phyloP scores from a whole-genome alignment of 2,888 invertebrate species.

The Coronaproctus castanopsis region DNA sequence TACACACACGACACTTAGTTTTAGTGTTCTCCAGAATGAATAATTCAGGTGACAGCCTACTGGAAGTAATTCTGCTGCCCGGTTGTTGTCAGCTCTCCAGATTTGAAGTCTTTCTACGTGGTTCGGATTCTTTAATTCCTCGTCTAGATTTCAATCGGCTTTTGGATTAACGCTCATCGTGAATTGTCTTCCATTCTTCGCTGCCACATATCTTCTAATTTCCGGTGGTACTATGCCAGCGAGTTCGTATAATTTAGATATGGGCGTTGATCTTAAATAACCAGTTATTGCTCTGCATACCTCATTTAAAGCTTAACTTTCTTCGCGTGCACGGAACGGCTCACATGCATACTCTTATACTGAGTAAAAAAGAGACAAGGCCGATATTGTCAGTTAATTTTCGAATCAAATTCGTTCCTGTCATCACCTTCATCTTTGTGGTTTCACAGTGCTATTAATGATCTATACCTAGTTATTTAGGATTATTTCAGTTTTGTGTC shows the following conservation, averaged over 20 bases:
- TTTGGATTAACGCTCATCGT: too few relatives aligned
- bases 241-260: not conserved
- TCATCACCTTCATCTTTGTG: not conserved
- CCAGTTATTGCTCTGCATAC: not conserved
- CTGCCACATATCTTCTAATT: too few relatives aligned
- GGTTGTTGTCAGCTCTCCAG: too few relatives aligned
- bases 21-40: too few relatives aligned
- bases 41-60: too few relatives aligned
- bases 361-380: not conserved
- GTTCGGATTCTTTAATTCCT: too few relatives aligned
- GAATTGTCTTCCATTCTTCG: too few relatives aligned
- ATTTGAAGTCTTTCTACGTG: too few relatives aligned
- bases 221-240: not conserved
- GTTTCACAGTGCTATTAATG: not conserved
- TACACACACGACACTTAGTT: too few relatives aligned
- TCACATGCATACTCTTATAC: not conserved
- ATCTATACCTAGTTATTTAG: not conserved
- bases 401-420: not conserved
- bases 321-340: not conserved
- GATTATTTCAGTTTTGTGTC: not conserved
- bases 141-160: too few relatives aligned
- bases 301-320: not conserved
- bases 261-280: not conserved
- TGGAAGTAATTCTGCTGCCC: too few relatives aligned
- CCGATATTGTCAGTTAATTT: not conserved